Conservation (phyloP, 35 echinoderm and acorn worm genomes). For the Acanthaster planci region DNA sequence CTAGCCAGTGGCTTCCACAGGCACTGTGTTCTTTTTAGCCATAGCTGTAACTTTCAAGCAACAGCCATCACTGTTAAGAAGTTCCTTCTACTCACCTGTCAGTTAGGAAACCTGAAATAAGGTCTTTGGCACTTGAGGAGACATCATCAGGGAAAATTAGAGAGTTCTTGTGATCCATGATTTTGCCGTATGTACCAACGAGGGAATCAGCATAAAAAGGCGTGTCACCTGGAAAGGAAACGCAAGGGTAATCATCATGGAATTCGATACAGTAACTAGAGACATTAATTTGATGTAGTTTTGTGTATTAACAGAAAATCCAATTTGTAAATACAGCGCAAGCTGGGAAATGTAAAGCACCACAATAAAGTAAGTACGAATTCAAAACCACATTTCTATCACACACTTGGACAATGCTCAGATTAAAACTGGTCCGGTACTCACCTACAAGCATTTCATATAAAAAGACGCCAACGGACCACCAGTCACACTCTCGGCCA, state of each 20-base stretch:
- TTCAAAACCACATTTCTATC: too few relatives aligned
- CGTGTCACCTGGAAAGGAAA: conserved; percentile 70
- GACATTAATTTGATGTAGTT: not conserved
- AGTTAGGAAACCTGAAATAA: conserved; percentile 91
- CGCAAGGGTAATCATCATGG: not conserved
- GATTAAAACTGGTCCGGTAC: not conserved
- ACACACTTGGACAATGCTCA: too few relatives aligned
- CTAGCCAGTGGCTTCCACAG: too few relatives aligned
- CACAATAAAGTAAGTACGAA: too few relatives aligned
- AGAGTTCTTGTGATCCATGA: conserved; percentile 99
- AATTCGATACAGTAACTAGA: not conserved
- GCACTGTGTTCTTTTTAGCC: too few relatives aligned
- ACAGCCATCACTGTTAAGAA: too few relatives aligned
- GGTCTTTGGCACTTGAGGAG: conserved; percentile 62
- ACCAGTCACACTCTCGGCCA: conserved; percentile 98
- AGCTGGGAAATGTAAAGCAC: too few relatives aligned
- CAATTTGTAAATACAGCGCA: conserved; percentile 13
- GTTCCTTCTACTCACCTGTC: conserved; percentile 75
- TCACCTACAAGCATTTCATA: conserved; percentile 99
- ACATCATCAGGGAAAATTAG: conserved; percentile 90
- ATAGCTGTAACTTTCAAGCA: too few relatives aligned
- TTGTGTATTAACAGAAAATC: conserved; percentile 6
- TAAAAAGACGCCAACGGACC: conserved; percentile 97
- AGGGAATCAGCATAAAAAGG: conserved; percentile 99
- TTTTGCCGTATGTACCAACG: conserved; percentile 97